Conservation (phyloP, 2,888 invertebrate species). For the Hydroisotoma schaefferi region DNA sequence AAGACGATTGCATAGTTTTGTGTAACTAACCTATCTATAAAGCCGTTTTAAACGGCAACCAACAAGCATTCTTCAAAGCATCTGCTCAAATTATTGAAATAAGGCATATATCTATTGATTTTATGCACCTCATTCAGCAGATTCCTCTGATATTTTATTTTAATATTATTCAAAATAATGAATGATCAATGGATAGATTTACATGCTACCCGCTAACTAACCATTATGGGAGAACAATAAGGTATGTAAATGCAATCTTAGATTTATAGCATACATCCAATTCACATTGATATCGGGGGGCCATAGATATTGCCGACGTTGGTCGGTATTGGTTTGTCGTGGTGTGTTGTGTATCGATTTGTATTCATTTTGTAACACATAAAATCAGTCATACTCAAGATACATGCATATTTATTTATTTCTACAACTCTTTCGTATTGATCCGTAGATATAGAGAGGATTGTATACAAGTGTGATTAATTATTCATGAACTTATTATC, state of each 20-base stretch:
- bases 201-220: background rate
- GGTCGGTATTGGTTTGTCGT: too few species aligned
- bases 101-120: background rate
- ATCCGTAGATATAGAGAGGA: too few species aligned
- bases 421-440: too few species aligned
- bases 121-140: too few species aligned
- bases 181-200: background rate
- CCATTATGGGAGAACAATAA: constrained; percentile 5
- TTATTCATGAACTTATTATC: too few species aligned
- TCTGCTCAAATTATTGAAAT: background rate
- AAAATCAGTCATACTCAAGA: too few species aligned
- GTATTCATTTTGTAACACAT: constrained; percentile 2
- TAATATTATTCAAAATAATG: background rate
- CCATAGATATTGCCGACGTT: background rate
- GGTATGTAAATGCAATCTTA: background rate
- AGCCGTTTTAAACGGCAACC: too few species aligned
- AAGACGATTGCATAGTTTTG: constrained; percentile 10
- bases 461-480: too few species aligned
- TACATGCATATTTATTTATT: too few species aligned
- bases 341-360: too few species aligned
- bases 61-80: background rate
- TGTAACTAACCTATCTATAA: too few species aligned
- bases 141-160: background rate
- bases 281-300: background rate
- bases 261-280: background rate